Evolutionary conservation across 2,888 invertebrate species (phyloP).

Genomic region (Pristionchus entomophagus): DNA sequence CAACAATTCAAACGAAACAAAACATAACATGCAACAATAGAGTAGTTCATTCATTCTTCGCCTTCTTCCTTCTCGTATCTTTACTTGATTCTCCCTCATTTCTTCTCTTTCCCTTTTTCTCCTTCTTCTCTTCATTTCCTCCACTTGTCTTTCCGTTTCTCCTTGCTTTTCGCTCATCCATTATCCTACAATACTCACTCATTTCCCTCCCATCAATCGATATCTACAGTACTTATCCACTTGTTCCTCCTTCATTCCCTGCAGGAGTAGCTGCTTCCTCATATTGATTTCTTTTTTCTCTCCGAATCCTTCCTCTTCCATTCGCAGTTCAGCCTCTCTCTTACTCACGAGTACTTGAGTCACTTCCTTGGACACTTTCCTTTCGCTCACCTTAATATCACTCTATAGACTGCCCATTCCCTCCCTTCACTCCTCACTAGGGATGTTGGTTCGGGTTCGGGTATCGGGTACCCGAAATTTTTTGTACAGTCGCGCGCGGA

Average conservation of each 20-base stretch:
- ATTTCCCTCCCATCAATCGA: not conserved
- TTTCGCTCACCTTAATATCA: slow-evolving; percentile 82
- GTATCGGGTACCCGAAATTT: too few relatives aligned
- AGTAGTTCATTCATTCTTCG: not conserved
- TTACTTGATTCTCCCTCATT: not conserved
- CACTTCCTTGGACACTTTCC: slow-evolving; percentile 86
- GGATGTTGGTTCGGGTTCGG: too few relatives aligned
- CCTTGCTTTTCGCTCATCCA: slow-evolving; percentile 26
- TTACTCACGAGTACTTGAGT: slow-evolving; percentile 93
- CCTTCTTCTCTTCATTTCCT: not conserved
- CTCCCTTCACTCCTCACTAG: too few relatives aligned
- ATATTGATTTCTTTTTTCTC: slow-evolving; percentile 89
- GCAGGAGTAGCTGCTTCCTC: slow-evolving; percentile 88
- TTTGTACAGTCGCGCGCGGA: too few relatives aligned
- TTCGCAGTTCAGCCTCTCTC: slow-evolving; percentile 88
- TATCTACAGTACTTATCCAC: slow-evolving; percentile 53
- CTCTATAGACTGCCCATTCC: too few relatives aligned
- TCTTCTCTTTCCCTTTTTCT: not conserved
- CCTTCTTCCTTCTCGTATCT: not conserved
- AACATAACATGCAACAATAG: not conserved
- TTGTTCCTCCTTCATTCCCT: slow-evolving; percentile 68
- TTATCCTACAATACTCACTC: not conserved
- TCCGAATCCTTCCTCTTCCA: slow-evolving; percentile 82
- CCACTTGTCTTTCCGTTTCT: not conserved
- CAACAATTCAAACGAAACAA: not conserved